Evolutionary conservation across 2,113 vertebrate species (phyloP).

Genomic region (Acrocephalus kingi): DNA sequence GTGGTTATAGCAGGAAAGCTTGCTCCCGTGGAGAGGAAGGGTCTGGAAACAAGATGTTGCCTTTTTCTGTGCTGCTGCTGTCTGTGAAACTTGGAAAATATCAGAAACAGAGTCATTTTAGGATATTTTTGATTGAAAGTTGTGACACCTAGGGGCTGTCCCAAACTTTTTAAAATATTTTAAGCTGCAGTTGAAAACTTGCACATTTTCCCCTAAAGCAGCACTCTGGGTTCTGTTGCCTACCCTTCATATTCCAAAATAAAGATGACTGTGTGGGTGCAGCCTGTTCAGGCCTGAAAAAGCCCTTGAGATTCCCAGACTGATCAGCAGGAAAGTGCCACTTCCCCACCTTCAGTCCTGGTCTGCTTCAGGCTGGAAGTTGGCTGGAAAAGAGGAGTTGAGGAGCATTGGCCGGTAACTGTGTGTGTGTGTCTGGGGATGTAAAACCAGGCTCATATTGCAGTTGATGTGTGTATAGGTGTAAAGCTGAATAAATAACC

Average conservation of each 20-base stretch:
- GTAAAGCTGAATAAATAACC: not conserved
- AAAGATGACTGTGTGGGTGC: not conserved
- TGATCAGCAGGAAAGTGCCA: not conserved
- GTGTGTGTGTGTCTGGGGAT: too few relatives aligned
- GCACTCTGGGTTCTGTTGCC: accelerated
- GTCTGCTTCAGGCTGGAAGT: not conserved
- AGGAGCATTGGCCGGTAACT: not conserved
- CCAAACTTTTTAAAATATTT: not conserved
- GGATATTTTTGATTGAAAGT: not conserved
- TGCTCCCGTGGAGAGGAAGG: not conserved
- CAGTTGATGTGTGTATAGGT: accelerated
- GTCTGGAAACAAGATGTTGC: not conserved
- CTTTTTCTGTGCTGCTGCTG: not conserved
- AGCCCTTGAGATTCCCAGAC: not conserved
- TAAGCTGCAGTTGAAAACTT: not conserved
- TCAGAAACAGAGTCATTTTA: not conserved
- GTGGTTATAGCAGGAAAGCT: not conserved
- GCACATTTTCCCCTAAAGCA: accelerated
- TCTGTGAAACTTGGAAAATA: not conserved
- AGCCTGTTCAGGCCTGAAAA: not conserved
- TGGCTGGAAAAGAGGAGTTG: not conserved
- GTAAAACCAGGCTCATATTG: accelerated
- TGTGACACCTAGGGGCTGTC: too few relatives aligned
- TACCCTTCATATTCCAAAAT: not conserved
- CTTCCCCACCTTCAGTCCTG: too few relatives aligned